Conservation (phyloP, 2,113 vertebrate species). For the Laticauda colubrina region DNA sequence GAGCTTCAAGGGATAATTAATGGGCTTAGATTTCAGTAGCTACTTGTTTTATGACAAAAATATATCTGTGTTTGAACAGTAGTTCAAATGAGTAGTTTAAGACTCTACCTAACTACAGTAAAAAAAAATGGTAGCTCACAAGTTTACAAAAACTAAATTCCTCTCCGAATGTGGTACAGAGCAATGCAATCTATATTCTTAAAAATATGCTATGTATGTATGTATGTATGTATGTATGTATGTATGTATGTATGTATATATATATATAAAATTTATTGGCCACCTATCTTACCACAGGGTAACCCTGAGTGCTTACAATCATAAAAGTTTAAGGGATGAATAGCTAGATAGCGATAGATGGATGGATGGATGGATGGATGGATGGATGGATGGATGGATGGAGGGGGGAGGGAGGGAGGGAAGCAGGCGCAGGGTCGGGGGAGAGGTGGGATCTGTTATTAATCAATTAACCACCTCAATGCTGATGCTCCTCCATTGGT, state of each 20-base stretch:
- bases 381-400: no score
- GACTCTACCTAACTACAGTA: slow-evolving; percentile 40
- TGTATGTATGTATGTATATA: no score
- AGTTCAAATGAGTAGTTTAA: slow-evolving; percentile 30
- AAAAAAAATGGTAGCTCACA: neutral
- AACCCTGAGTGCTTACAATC: neutral
- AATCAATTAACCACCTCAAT: neutral
- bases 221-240: no score
- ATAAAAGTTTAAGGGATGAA: neutral
- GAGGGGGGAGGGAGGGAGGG: neutral
- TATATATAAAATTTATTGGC: no score
- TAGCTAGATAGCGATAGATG: neutral
- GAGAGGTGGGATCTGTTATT: neutral
- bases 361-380: no score
- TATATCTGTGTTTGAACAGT: slow-evolving; percentile 37
- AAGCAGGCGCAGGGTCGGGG: rapidly evolving
- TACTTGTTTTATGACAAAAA: slow-evolving; percentile 27
- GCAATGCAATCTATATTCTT: neutral
- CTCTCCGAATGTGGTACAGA: neutral
- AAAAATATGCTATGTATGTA: neutral
- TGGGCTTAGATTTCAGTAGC: slow-evolving; percentile 42
- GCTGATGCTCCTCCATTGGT: neutral
- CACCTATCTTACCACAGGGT: neutral
- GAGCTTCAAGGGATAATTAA: slow-evolving; percentile 42
- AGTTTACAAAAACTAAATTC: neutral